phyloP scores from a whole-genome alignment of 2,888 invertebrate genomes.

The Polylopha cassiicola region DNA sequence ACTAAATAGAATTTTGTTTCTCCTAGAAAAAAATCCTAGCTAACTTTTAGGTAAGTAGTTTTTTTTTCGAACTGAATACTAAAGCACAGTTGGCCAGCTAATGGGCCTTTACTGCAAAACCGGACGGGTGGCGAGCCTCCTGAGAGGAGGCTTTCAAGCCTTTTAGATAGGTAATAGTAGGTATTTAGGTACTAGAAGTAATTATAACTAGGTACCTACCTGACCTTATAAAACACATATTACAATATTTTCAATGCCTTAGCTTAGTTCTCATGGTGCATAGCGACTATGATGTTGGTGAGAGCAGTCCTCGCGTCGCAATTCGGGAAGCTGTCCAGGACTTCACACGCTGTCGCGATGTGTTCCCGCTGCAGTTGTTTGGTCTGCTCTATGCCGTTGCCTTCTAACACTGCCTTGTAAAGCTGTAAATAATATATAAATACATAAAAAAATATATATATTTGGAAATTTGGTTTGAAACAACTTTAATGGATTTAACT shows the following conservation, averaged over 20 bases:
- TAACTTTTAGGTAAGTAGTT: too few species aligned
- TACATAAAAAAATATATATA: too few species aligned
- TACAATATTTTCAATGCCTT: neutral
- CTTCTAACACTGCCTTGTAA: slow-evolving; percentile 79
- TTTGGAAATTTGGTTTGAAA: too few species aligned
- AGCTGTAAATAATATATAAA: slow-evolving; percentile 38
- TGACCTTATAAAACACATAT: neutral
- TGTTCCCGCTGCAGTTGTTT: slow-evolving; percentile 86
- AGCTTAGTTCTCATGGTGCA: slow-evolving; percentile 79
- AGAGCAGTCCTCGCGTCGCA: slow-evolving; percentile 91
- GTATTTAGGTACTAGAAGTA: slow-evolving; percentile 8
- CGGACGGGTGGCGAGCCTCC: too few species aligned
- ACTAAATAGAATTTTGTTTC: too few species aligned
- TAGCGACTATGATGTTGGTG: slow-evolving; percentile 90
- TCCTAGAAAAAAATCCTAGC: too few species aligned
- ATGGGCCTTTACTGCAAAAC: too few species aligned
- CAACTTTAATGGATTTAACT: too few species aligned
- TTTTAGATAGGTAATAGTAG: too few species aligned
- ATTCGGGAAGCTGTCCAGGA: slow-evolving; percentile 84
- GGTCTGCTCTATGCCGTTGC: slow-evolving; percentile 85
- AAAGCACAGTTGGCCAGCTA: too few species aligned
- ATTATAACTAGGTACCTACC: slow-evolving; percentile 4
- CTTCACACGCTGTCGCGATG: slow-evolving; percentile 84
- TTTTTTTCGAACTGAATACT: too few species aligned
- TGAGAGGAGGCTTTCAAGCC: too few species aligned